phyloP scores from a whole-genome alignment of 2,888 invertebrate species.

The Euplexia lucipara region DNA sequence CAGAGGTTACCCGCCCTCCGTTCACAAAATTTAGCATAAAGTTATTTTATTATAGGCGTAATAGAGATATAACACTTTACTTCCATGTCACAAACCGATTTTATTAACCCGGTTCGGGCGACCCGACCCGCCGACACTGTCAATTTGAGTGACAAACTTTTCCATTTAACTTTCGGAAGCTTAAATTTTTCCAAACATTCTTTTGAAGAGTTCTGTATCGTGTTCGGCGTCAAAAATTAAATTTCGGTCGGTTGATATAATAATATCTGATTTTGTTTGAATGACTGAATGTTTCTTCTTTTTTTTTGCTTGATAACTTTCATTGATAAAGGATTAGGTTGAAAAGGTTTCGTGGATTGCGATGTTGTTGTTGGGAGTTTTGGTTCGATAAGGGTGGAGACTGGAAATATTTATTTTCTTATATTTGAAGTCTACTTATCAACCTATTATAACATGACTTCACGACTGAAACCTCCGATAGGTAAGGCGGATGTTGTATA shows the following conservation, averaged over 20 bases:
- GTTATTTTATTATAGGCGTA: conserved; percentile 70
- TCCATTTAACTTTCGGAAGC: conserved; percentile 87
- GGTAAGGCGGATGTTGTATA: no score
- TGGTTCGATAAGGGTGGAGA: no score
- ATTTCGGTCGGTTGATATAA: conserved; percentile 71
- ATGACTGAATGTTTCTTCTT: background rate
- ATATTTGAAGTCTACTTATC: no score
- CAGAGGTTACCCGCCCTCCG: conserved; percentile 25
- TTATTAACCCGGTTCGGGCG: conserved; percentile 79
- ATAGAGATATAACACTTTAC: conserved; percentile 75
- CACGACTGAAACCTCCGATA: no score
- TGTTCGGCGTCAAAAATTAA: conserved; percentile 75
- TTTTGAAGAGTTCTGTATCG: conserved; percentile 79
- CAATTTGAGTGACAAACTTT: conserved; percentile 87
- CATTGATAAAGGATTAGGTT: conserved; percentile 26
- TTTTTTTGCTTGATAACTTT: conserved; percentile 28
- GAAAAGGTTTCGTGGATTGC: background rate
- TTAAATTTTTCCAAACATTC: conserved; percentile 82
- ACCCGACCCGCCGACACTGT: conserved; percentile 78
- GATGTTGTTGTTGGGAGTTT: conserved; percentile 7
- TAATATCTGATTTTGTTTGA: conserved; percentile 61
- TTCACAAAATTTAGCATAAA: conserved; percentile 62
- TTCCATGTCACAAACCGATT: conserved; percentile 76
- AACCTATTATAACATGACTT: no score
- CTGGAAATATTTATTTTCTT: background rate